These are phyloP conservation scores for Hystrix cristata DNA, from an alignment of 2,113 vertebrate species.

Conservation along the genomic window DNA sequence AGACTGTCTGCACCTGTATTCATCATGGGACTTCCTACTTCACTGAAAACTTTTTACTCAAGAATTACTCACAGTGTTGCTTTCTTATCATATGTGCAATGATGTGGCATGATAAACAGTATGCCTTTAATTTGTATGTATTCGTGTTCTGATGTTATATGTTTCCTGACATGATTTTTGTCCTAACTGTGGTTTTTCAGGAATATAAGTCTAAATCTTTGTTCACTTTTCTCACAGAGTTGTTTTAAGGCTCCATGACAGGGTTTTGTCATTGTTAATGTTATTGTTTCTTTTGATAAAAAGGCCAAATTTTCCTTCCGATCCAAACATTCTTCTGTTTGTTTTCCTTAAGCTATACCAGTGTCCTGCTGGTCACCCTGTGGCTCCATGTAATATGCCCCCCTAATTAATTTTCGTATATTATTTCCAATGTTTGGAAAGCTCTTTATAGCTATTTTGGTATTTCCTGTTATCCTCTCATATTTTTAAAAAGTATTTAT, in stretches of 20 bases:
- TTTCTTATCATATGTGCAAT: slow-evolving; percentile 78
- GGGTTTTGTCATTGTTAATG: slow-evolving; percentile 51
- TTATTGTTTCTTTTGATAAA: background rate
- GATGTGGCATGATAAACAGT: slow-evolving; percentile 41
- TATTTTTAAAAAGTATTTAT: slow-evolving; percentile 68
- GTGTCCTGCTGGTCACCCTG: slow-evolving; percentile 20
- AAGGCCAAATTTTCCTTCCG: slow-evolving; percentile 63
- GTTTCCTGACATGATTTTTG: slow-evolving; percentile 43
- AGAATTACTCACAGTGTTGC: slow-evolving; percentile 48
- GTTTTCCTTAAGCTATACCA: slow-evolving; percentile 54
- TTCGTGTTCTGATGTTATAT: background rate
- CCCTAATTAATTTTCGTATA: slow-evolving; percentile 54
- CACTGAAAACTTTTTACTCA: slow-evolving; percentile 62
- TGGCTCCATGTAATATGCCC: background rate
- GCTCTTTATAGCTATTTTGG: slow-evolving; percentile 70
- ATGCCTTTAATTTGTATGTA: slow-evolving; percentile 49
- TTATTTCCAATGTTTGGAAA: slow-evolving; percentile 80
- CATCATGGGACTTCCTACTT: slow-evolving; percentile 50
- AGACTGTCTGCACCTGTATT: background rate
- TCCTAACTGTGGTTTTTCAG: slow-evolving; percentile 36
- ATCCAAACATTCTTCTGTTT: background rate
- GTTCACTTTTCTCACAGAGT: slow-evolving; percentile 58
- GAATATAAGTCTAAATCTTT: slow-evolving; percentile 17
- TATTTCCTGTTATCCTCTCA: slow-evolving; percentile 60
- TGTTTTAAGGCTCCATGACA: slow-evolving; percentile 39